Evolutionary conservation across 2,113 vertebrate genomes (phyloP), one percentile per base, ranked within the genome.

Genomic region (Proteles cristata): DNA sequence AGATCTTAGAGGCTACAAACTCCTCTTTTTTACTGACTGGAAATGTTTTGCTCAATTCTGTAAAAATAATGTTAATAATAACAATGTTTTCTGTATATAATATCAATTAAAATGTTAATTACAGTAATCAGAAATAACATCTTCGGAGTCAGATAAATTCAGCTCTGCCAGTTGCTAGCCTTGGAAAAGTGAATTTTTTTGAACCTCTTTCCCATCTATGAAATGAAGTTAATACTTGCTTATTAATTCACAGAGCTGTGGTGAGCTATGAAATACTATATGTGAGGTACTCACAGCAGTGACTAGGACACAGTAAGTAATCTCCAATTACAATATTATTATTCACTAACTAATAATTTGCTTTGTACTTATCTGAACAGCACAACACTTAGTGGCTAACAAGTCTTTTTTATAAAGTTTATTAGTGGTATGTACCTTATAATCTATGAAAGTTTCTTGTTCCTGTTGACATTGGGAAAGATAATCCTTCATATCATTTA

Each of bases 401-500:
- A 90, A 81, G 84, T 50, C 68, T 86, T 92, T 87, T 43, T 69
- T 73, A 76, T 25, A 39, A 58, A 61, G 68, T 92, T 26, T 63
- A 10, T 85, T 73, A 77, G 66, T 58, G 39, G 74, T 82, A 98
- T 99, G 96, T 31, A 99, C 99, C 99, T 99, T 97, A 82, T 95
- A 97, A 45, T 98, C 98, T 28, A 39, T 58, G 86, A 96, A 94
- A 43, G 98, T 88, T 14, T 98, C 98, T 73, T 98, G 98, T 76
- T 98, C 98, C 97, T 96, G 98, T 68, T 98, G 98, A 97, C 99
- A 99, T 19, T 98, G 98, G 11, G 97, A 98, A 88, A 99, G 98
- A 97, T 98, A 98, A 96, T 98, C 99, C 96, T 98, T 99, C 95
- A 98, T 92, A 93, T 98, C 98, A 63, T 97, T 98, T 21, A 99